Base-by-base conservation (phyloP, 2,888 invertebrate species). In the Melanargia galathea region DNA sequence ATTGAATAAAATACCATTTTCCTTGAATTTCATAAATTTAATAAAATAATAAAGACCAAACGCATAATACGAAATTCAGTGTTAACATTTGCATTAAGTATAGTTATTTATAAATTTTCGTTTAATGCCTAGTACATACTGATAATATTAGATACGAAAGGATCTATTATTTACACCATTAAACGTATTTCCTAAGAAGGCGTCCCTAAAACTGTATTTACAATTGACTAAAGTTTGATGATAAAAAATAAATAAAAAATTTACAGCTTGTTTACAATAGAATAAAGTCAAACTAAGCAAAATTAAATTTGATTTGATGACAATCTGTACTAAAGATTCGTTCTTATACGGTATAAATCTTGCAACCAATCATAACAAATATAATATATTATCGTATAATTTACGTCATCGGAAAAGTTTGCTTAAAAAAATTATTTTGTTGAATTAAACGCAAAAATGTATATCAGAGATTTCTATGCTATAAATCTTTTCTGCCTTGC, bases 111-210 rank as follows among this genome's bases (percentile, higher is more conserved):
- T 48, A 65, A 61, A 46, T 66, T 51, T 45, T 38, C 45, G 20
- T 38, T 62, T 60, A 60, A 63, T 59, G 20, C 58, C 68, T 70
- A 66, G 38, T 56, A 59, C 60, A 64, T 60, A 61, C 56, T 68
- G 66, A 40, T 55, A 59, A 48, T 59, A 63, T 62, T 62, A 52
- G 74, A 74, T 69, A 67, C 70, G 65, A 57, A 57, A 26, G 5
- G 11, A 73, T 71, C 73, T 77, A 75, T 55, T 72, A 74, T 71
- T 74, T 74, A 77, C 74, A 77, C 69, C 48, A 55, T 33, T 45
- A 33, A 57, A 43, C 30, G 73, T 78, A 75, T 76, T 77, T 78
- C 81, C 87, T 88, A 88, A 82, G 87, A 89, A 89, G 89, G 89
- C 89, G 77, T 80, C 82, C 77, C 87, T 88, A 88, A 82, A 80